A percentile compares a stretch with the other conserved stretches of the same genome.
Evolutionary conservation across 1,140 invertebrate genomes (phyloP).

Genomic region (Bombus confusus): DNA sequence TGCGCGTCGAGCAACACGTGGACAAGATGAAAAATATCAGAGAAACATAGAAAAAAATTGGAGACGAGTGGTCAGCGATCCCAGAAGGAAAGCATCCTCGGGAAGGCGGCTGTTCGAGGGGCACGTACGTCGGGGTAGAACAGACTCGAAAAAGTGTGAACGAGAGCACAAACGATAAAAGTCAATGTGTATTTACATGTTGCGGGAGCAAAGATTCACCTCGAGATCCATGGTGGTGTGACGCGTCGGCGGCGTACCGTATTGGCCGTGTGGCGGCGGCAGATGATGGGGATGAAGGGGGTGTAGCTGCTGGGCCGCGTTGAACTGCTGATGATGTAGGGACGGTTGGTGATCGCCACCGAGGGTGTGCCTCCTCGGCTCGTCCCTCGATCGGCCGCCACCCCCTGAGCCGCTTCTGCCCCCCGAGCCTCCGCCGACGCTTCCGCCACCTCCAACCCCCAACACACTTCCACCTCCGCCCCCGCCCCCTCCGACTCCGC

Average conservation of each 20-base stretch:
- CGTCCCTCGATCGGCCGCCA: slow-evolving; percentile 84
- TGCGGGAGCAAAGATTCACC: slow-evolving; percentile 80
- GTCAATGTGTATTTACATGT: slow-evolving; percentile 65
- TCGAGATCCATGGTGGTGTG: slow-evolving; percentile 88
- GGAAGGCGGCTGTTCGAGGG: not conserved
- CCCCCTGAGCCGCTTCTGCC: slow-evolving; percentile 80
- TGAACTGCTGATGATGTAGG: slow-evolving; percentile 83
- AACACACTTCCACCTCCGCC: slow-evolving; percentile 72
- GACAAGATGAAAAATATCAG: not conserved
- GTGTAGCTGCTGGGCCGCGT: slow-evolving; percentile 82
- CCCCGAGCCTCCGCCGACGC: slow-evolving; percentile 69
- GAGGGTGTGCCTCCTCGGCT: slow-evolving; percentile 87
- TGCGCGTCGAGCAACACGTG: not conserved
- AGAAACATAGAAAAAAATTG: not conserved
- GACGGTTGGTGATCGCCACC: slow-evolving; percentile 85
- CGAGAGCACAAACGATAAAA: slow-evolving; percentile 47
- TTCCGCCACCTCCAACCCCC: slow-evolving; percentile 63
- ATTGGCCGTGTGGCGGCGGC: slow-evolving; percentile 82
- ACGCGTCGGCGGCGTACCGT: slow-evolving; percentile 82
- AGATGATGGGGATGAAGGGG: slow-evolving; percentile 83
- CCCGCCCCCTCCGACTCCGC: slow-evolving; percentile 77
- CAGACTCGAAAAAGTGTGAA: not conserved
- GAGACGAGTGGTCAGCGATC: not conserved
- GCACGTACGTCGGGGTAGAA: not conserved
- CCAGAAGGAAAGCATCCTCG: too few species aligned